Conservation (phyloP, 2,797 vertebrate species). For the Liasis olivaceus region DNA sequence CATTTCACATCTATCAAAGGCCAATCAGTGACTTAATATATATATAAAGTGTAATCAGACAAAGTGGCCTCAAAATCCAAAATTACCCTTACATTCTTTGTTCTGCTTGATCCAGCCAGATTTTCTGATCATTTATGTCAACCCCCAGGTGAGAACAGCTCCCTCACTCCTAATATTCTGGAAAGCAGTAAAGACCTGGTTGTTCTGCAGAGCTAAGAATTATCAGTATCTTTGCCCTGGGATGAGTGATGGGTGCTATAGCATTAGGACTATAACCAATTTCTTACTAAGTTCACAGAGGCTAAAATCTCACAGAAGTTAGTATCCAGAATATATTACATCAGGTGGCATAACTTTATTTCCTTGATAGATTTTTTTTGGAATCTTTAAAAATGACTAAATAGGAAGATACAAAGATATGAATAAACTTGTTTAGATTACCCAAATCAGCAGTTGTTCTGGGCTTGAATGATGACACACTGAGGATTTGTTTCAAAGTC, state of each 20-base stretch:
- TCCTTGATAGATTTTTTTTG: not conserved
- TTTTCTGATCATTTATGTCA: not conserved
- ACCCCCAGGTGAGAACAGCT: not conserved
- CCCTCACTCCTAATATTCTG: not conserved
- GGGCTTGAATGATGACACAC: conserved; percentile 9
- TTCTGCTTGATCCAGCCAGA: not conserved
- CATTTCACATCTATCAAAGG: conserved; percentile 55
- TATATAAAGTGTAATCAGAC: conserved; percentile 44
- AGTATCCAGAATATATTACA: conserved; percentile 46
- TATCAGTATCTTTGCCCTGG: not conserved
- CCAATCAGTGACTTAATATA: not conserved
- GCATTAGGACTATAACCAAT: not conserved
- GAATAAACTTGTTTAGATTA: conserved; percentile 31
- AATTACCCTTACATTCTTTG: not conserved
- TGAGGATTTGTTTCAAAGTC: not conserved
- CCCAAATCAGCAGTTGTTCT: conserved; percentile 11
- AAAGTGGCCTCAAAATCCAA: conserved; percentile 37
- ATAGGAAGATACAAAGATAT: conserved; percentile 5
- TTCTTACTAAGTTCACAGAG: not conserved
- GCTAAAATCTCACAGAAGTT: not conserved
- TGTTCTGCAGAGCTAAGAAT: not conserved
- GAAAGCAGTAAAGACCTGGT: not conserved
- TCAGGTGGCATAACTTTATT: not conserved
- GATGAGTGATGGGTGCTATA: not conserved
- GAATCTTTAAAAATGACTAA: conserved; percentile 13